Base-by-base conservation (phyloP, 2,888 invertebrate genomes). In the Adelphocoris suturalis region DNA sequence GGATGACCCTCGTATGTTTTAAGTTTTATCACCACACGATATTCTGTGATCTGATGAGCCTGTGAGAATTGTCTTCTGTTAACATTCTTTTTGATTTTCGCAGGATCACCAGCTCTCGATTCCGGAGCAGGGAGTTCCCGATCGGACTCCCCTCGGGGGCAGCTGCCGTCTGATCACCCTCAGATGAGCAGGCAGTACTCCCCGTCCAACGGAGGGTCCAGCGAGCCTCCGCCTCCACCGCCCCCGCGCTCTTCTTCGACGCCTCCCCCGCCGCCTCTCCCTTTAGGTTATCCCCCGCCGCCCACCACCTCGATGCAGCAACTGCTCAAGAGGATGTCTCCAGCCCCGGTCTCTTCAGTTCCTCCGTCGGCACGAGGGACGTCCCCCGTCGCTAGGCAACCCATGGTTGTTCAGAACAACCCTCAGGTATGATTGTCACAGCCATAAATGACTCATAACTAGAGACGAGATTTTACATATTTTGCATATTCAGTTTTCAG, bases 71-170 rank as follows among this genome's bases (percentile, higher is more conserved):
- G n/a, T n/a, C n/a, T n/a, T 7, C 48, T 7, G 48, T 48, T 48
- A 48, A 48, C 48, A 13, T 48, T 48, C 7, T 48, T 48, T 48
- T 48, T 52, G 2, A 12, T 46, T 78, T 46, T 37, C 16, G 11
- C 68, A 86, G 97, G 97, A 93, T 98, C 98, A 12, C 97, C 93
- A 23, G 92, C 97, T 27, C 94, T 97, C 90, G 97, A 97, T 93
- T 97, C 97, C 89, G 97, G 97, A 23, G 97, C 97, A 16, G 97
- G 97, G 84, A 97, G 97, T 93, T 97, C 97, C 78, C 95, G 98
- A 89, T 98, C 98, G 9, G 98, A 98, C 93, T 97, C 97, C 93
- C 98, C 97, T 19, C 96, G 97, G 91, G 84, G 89, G 85, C 84
- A 85, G 55, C 95, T 96, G 92, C 94, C 95, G 14, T 23, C 89